Percentiles rank a stretch among this genome's conserved stretches.
Conservation (phyloP, 2,113 vertebrate species). For the Microcebus tavaratra region DNA sequence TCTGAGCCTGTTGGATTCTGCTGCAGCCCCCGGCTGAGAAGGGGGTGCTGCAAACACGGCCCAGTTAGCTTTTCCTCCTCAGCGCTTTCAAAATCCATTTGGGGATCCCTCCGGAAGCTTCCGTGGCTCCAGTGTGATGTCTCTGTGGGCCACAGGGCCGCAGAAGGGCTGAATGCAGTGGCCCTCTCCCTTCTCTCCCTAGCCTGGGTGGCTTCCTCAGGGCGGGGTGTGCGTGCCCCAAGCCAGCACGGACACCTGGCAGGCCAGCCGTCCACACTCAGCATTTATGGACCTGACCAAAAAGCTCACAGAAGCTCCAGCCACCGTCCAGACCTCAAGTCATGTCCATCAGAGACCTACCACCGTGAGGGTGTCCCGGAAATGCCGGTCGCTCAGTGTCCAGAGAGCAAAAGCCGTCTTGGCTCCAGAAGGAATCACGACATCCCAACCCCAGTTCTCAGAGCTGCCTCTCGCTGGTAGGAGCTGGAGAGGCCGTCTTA, state of each 20-base stretch:
- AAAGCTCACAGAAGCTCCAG: neutral
- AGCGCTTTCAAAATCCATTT: neutral
- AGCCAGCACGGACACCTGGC: too few relatives aligned
- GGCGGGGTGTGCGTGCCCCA: accelerated
- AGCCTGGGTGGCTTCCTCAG: neutral
- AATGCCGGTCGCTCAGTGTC: neutral
- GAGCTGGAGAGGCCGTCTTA: neutral
- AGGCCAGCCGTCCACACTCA: neutral
- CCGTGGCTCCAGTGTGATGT: neutral
- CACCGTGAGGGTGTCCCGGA: neutral
- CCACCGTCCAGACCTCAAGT: neutral
- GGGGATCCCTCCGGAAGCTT: neutral
- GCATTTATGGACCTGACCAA: neutral
- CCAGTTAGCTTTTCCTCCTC: neutral
- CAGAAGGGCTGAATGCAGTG: neutral
- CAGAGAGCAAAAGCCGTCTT: neutral
- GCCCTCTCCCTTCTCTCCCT: neutral
- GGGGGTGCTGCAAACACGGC: neutral
- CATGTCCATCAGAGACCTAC: neutral
- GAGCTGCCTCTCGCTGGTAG: neutral
- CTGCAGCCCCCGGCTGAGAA: neutral
- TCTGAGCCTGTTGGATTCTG: neutral
- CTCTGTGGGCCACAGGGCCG: neutral
- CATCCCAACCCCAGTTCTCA: neutral
- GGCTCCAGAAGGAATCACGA: neutral